Conservation (phyloP, 2,888 invertebrate genomes). For the Nephrotoma guestfalica region DNA sequence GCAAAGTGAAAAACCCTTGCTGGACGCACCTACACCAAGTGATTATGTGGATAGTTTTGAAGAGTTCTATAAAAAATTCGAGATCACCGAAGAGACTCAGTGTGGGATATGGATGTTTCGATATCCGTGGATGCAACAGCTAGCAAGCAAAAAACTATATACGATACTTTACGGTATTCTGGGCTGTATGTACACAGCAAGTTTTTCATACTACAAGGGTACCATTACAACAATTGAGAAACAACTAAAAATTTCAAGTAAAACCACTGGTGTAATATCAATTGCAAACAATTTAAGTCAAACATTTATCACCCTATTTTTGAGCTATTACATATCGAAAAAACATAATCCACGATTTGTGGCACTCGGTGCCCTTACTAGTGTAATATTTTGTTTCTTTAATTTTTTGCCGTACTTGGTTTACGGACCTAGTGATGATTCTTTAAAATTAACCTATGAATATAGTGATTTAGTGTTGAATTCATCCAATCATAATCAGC, state of each 20-base stretch:
- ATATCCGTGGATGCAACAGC: conserved; percentile 11
- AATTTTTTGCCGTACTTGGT: conserved; percentile 31
- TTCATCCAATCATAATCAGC: conserved; percentile 14
- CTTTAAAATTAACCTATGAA: conserved; percentile 44
- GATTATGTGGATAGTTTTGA: background rate
- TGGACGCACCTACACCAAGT: background rate
- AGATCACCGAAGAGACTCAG: background rate
- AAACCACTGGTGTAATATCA: conserved; percentile 38
- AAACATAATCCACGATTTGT: conserved; percentile 41
- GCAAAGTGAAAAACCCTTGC: background rate
- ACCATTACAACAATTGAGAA: conserved; percentile 40
- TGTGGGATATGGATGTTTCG: background rate
- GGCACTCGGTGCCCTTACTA: conserved; percentile 26
- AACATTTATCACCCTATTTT: conserved; percentile 34
- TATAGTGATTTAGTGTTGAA: conserved; percentile 26
- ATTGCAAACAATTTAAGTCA: conserved; percentile 42
- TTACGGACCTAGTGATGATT: conserved; percentile 41
- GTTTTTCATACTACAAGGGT: conserved; percentile 39
- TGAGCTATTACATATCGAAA: conserved; percentile 37
- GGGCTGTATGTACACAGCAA: conserved; percentile 43
- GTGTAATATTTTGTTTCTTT: conserved; percentile 48
- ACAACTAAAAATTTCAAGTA: conserved; percentile 38
- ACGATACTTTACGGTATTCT: conserved; percentile 41
- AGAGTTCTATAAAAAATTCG: background rate
- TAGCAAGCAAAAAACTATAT: conserved; percentile 44